Evolutionary conservation across 1,140 invertebrate species (phyloP), one percentile per base, ranked within the genome.

Genomic region (Drosophila trapezifrons): DNA sequence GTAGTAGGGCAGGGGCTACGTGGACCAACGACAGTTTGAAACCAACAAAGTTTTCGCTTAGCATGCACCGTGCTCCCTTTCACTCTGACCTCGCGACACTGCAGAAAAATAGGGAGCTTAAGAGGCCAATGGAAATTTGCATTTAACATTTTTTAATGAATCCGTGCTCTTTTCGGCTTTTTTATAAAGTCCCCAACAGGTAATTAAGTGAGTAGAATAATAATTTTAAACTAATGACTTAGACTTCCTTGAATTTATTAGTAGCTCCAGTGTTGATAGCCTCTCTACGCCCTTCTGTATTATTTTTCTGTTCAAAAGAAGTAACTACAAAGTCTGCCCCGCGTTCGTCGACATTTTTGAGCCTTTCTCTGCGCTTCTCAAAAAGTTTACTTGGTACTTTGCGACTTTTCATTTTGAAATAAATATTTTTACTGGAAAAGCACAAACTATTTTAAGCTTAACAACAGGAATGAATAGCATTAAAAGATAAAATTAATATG

Each of bases 11-110:
- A n/a, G 17, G 12, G 42, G 25, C 45, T 27, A 32, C 59, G 77
- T 70, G 63, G 64, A 65, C 47, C 45, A 45, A 47, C 42, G 67
- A 71, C 65, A 71, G 51, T 72, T 71, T 71, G 64, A 85, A 85
- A 72, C 83, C 82, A 70, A 66, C 82, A 87, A 86, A 87, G 82
- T 86, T 86, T 86, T 86, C 65, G 76, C 76, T 82, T 70, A 60
- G 55, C 64, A 66, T 66, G 67, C 71, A 47, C 35, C 29, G 15
- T 52, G 32, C 32, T 54, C 55, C 42, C 51, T 57, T 46, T 52
- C 37, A 17, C 45, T 42, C 29, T 80, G 62, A 69, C 65, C 65
- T 51, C 62, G 49, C 27, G 20, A 51, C 65, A 69, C 65, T 54
- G 35, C 2, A 3, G 12, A 17, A 52, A 57, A 35, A 66, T 32